Conservation (phyloP, 2,888 invertebrate genomes). For the Amphipoea oculea region DNA sequence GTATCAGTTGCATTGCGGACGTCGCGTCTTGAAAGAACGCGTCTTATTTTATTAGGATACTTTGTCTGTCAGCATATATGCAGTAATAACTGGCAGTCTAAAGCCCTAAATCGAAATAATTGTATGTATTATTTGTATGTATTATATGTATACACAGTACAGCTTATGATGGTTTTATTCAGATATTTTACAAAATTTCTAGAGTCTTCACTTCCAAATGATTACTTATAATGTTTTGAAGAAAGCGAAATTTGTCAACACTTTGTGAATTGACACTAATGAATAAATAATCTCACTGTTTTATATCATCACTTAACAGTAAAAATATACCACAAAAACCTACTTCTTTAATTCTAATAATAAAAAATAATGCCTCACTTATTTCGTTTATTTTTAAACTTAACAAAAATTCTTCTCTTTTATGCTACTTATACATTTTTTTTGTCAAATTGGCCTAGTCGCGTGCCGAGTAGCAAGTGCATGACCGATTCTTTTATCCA, state of each 20-base stretch:
- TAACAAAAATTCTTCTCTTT: conserved; percentile 18
- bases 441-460: background rate
- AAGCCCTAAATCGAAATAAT: too few species aligned
- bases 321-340: conserved; percentile 17
- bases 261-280: conserved; percentile 44
- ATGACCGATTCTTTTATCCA: conserved; percentile 16
- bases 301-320: conserved; percentile 4
- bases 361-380: too few species aligned
- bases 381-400: conserved; percentile 7
- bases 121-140: too few species aligned
- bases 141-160: background rate
- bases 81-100: background rate
- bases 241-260: conserved; percentile 28
- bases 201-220: too few species aligned
- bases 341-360: conserved; percentile 14
- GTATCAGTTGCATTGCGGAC: background rate
- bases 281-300: conserved; percentile 44
- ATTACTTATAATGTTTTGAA: background rate
- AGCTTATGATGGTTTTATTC: background rate
- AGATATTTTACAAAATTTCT: background rate
- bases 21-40: background rate
- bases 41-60: background rate
- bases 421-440: background rate
- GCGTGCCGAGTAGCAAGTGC: conserved; percentile 15
- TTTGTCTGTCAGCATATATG: background rate